A percentile compares a stretch with the other conserved stretches of the same genome.
Evolutionary conservation across 2,113 vertebrate genomes (phyloP).

Genomic region (Notechis scutatus): DNA sequence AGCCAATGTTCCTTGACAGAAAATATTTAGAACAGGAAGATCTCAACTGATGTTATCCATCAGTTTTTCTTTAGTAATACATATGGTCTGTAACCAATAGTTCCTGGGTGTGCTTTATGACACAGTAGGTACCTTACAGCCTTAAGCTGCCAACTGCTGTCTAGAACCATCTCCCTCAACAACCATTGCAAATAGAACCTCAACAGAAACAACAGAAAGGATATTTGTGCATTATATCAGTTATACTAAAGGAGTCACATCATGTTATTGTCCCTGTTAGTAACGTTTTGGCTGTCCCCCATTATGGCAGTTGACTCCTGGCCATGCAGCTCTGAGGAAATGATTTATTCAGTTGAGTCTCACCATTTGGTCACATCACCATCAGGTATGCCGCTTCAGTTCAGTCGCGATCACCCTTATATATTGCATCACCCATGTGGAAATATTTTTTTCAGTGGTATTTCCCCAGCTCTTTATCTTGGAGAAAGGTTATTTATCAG

Average conservation of each 20-base stretch:
- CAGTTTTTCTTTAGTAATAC: neutral
- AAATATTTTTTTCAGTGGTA: fast-evolving
- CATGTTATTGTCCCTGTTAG: neutral
- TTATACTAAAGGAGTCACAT: neutral
- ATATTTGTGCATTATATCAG: neutral
- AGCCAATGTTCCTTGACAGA: neutral
- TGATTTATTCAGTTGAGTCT: neutral
- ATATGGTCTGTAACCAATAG: neutral
- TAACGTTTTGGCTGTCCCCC: neutral
- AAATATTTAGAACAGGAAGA: neutral
- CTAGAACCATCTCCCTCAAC: slow-evolving; percentile 1
- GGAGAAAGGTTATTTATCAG: neutral
- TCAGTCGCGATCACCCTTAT: neutral
- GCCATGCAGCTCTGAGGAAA: neutral
- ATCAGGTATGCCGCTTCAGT: neutral
- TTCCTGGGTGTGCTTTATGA: neutral
- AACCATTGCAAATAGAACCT: neutral
- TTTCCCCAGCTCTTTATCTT: neutral
- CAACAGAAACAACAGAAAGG: neutral
- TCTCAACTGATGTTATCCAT: neutral
- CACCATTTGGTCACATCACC: fast-evolving
- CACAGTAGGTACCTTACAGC: neutral
- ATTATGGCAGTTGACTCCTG: neutral
- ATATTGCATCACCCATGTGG: neutral
- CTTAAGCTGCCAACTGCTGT: slow-evolving; percentile 3